These are phyloP conservation scores for Spinibarbus caldwelli DNA, from an alignment of 2,797 vertebrate genomes.

Conservation along the genomic window DNA sequence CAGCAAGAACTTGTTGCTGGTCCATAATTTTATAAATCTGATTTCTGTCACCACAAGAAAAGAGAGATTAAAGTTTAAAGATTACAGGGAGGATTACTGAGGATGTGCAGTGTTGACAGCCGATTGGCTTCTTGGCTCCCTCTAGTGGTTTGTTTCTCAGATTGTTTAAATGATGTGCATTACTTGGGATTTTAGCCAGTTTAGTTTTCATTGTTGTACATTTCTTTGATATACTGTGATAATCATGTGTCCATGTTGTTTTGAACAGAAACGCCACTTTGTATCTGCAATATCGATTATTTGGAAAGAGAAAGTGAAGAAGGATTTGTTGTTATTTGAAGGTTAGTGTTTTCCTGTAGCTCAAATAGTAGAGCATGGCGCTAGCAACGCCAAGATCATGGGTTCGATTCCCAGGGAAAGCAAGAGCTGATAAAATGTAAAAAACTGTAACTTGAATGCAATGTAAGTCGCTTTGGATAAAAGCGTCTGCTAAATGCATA, in stretches of 20 bases:
- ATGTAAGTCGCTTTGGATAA: no score
- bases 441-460: no score
- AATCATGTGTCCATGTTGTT: neutral
- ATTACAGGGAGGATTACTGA: neutral
- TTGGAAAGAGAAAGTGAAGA: neutral
- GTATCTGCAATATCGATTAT: neutral
- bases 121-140: neutral
- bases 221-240: neutral
- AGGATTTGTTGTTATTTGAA: no score
- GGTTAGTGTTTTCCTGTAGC: no score
- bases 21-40: neutral
- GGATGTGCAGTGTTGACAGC: neutral
- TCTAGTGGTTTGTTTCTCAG: neutral
- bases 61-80: neutral
- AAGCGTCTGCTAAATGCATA: no score
- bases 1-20: neutral
- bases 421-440: no score
- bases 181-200: neutral
- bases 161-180: neutral
- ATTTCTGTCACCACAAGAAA: conserved; percentile 1
- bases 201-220: neutral
- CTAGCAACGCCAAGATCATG: no score
- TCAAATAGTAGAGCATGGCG: no score
- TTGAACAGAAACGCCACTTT: neutral
- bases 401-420: no score